Evolutionary conservation across 2,113 vertebrate genomes (phyloP).

Genomic region (Strix uralensis): DNA sequence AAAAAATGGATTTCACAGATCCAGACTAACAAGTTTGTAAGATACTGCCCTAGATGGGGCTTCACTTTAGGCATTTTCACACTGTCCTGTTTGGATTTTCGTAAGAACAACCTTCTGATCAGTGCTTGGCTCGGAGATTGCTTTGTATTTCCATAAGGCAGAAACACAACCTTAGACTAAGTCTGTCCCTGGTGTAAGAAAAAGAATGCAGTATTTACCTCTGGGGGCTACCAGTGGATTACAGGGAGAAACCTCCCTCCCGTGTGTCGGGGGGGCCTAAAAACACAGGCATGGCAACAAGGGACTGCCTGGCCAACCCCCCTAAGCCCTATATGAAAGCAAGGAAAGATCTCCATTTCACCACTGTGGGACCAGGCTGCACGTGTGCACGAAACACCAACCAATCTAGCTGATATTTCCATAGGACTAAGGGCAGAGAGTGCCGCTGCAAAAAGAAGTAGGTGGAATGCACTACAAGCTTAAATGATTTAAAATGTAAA

Average conservation of each 20-base stretch:
- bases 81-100: neutral
- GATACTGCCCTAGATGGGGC: neutral
- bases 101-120: neutral
- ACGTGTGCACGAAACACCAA: rapidly evolving
- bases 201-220: neutral
- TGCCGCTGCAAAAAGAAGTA: neutral
- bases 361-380: neutral
- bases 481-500: neutral
- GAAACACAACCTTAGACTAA: neutral
- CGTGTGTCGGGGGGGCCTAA: neutral
- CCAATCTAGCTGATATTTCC: neutral
- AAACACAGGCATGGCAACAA: neutral
- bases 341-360: neutral
- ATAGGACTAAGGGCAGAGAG: neutral
- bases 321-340: neutral
- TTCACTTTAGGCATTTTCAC: neutral
- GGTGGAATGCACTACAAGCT: neutral
- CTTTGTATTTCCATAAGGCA: neutral
- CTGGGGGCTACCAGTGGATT: neutral
- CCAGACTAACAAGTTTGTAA: neutral
- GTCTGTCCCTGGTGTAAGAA: neutral
- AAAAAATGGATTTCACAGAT: neutral
- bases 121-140: neutral
- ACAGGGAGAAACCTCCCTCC: neutral
- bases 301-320: neutral